phyloP scores from a whole-genome alignment of 2,888 invertebrate genomes.

The Ophioninae sp. region DNA sequence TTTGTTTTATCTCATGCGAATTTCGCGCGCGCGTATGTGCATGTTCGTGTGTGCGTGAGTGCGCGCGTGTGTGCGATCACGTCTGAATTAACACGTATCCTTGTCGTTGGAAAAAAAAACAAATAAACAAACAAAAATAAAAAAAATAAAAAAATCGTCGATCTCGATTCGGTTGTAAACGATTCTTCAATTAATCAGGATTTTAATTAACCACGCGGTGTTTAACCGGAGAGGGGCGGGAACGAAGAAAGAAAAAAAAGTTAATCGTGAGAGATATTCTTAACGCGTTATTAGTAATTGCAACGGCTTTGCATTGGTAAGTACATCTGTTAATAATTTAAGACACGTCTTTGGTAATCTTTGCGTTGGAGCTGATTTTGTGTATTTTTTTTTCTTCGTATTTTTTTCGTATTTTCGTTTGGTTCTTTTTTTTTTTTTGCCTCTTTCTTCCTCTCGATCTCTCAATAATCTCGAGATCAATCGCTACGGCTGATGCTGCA shows the following conservation, averaged over 20 bases:
- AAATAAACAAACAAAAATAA: constrained; percentile 16
- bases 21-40: constrained; percentile 26
- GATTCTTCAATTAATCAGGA: constrained; percentile 44
- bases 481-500: neutral
- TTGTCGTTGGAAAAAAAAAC: neutral
- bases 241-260: constrained; percentile 21
- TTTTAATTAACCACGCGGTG: constrained; percentile 25
- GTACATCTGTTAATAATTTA: constrained; percentile 76
- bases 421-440: no score
- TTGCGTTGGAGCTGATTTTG: constrained; percentile 69
- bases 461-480: constrained; percentile 5
- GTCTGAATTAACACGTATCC: constrained; percentile 14
- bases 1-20: constrained; percentile 54
- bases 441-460: neutral
- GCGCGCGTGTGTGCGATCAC: constrained; percentile 11
- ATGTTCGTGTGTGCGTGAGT: constrained; percentile 64
- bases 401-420: no score
- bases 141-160: constrained; percentile 31
- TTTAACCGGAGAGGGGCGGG: constrained; percentile 58
- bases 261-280: constrained; percentile 56
- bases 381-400: constrained; percentile 26
- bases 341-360: constrained; percentile 78
- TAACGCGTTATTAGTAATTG: constrained; percentile 70
- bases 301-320: constrained; percentile 71
- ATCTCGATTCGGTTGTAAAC: constrained; percentile 63